Percentiles rank a stretch among this genome's conserved stretches.
phyloP scores from a whole-genome alignment of 1,140 invertebrate species.

The Drosophila grimshawi region DNA sequence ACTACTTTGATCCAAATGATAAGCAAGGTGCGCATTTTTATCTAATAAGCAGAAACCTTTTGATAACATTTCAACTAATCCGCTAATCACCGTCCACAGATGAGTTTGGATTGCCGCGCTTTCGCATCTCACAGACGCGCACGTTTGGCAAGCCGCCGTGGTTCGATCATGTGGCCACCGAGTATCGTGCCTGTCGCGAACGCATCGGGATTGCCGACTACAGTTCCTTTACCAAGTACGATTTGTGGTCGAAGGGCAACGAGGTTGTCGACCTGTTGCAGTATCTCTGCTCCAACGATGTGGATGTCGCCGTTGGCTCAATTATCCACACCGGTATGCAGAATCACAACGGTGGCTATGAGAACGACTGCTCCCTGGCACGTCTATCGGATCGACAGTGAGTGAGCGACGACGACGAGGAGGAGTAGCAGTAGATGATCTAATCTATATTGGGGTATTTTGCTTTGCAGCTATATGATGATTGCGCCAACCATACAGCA shows the following conservation, averaged over 20 bases:
- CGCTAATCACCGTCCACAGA: conserved; percentile 42
- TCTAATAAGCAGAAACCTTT: too few species aligned
- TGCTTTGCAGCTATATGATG: conserved; percentile 95
- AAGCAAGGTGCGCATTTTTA: conserved; percentile 85
- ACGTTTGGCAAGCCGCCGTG: conserved; percentile 96
- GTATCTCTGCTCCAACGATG: conserved; percentile 98
- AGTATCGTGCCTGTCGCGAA: conserved; percentile 98
- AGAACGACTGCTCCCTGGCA: conserved; percentile 98
- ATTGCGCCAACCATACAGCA: conserved; percentile 99
- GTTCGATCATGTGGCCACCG: conserved; percentile 94
- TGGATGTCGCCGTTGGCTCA: conserved; percentile 96
- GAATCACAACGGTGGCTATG: conserved; percentile 97
- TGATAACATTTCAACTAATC: too few species aligned
- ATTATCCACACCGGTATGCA: conserved; percentile 99
- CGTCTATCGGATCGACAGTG: conserved; percentile 95
- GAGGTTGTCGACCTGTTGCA: conserved; percentile 97
- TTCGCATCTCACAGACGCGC: conserved; percentile 90
- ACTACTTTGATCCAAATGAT: conserved; percentile 92
- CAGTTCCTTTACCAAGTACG: conserved; percentile 99
- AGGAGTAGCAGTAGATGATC: too few species aligned
- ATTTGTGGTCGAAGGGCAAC: conserved; percentile 94
- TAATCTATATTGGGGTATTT: background rate
- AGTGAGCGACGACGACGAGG: conserved; percentile 66
- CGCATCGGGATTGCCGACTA: conserved; percentile 97
- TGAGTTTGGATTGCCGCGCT: conserved; percentile 78